Evolutionary conservation across 64 coral and sea anemone genomes (phyloP).

Genomic region (Porites australiensis): DNA sequence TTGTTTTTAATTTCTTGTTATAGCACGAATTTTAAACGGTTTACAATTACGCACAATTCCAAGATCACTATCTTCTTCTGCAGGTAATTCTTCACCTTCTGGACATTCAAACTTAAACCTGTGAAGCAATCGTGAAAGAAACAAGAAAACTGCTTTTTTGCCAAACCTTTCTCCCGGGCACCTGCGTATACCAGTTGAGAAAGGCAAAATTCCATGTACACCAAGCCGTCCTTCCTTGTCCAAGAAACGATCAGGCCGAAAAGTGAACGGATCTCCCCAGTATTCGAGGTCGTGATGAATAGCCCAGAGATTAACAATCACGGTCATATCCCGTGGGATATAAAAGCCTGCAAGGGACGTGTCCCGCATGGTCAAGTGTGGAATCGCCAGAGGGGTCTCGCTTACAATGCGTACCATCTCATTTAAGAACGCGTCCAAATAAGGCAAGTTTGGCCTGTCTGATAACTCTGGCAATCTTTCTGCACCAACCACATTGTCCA

Average conservation of each 20-base stretch:
- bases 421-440: conserved; percentile 67
- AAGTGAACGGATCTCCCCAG: conserved; percentile 73
- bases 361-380: conserved; percentile 47
- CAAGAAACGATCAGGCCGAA: conserved; percentile 77
- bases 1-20: not conserved
- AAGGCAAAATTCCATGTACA: conserved; percentile 19
- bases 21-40: not conserved
- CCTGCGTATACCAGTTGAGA: conserved; percentile 52
- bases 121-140: conserved; percentile 49
- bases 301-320: conserved; percentile 73
- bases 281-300: conserved; percentile 77
- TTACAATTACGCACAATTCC: conserved; percentile 48
- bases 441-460: conserved; percentile 64
- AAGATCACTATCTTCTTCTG: not conserved
- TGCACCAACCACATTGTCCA: conserved; percentile 41
- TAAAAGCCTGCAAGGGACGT: conserved; percentile 63
- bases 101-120: conserved; percentile 56
- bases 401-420: conserved; percentile 62
- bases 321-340: conserved; percentile 65
- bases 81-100: conserved; percentile 42
- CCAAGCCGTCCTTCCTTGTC: conserved; percentile 46
- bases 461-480: not conserved
- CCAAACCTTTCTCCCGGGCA: conserved; percentile 71
- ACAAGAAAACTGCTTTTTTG: conserved; percentile 57
- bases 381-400: conserved; percentile 41